Evolutionary conservation across 2,797 vertebrate species (phyloP).

Genomic region (Natrix natrix): DNA sequence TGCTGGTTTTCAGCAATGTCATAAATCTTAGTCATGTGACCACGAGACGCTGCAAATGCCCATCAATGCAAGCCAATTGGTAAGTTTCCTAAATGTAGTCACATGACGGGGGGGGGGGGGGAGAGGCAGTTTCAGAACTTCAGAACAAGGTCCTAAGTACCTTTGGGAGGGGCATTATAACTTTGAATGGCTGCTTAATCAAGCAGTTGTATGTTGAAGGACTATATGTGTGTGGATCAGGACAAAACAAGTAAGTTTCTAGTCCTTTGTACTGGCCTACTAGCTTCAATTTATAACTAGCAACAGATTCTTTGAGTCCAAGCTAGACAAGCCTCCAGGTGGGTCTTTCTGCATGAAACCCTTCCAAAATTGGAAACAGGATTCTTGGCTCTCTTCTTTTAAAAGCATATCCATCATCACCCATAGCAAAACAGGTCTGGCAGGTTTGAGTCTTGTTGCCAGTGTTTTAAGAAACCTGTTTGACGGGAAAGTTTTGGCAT

Average conservation of each 20-base stretch:
- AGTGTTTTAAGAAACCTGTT: slow-evolving; percentile 1
- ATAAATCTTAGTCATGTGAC: neutral
- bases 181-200: no score
- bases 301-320: neutral
- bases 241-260: neutral
- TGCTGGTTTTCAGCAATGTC: neutral
- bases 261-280: no score
- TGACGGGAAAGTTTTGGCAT: neutral
- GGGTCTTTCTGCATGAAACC: neutral
- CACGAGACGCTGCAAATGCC: neutral
- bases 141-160: neutral
- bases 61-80: neutral
- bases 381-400: neutral
- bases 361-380: neutral
- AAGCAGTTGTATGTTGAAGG: neutral
- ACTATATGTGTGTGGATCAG: neutral
- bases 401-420: neutral
- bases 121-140: neutral
- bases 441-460: neutral
- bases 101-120: no score
- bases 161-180: neutral
- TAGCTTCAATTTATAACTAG: neutral
- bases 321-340: no score
- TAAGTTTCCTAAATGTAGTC: neutral
- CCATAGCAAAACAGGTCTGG: neutral